Conservation (phyloP, 2,797 vertebrate species). For the Petrocephalus sullivani region DNA sequence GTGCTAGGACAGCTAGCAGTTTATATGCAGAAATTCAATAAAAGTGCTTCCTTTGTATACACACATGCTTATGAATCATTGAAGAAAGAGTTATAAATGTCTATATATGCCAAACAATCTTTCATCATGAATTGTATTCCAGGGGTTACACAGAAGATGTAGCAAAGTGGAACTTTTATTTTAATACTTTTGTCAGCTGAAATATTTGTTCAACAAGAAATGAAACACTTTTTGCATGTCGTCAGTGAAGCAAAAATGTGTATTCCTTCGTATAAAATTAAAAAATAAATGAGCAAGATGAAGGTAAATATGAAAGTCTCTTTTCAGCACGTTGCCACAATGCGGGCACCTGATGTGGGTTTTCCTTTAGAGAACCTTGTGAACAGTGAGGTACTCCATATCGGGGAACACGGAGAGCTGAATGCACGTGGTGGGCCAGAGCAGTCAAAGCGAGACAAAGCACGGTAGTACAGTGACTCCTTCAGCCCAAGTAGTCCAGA, state of each 20-base stretch:
- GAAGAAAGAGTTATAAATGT: neutral
- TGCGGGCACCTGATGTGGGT: neutral
- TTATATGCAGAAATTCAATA: neutral
- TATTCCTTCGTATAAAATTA: neutral
- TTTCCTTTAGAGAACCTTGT: slow-evolving; percentile 4
- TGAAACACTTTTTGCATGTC: neutral
- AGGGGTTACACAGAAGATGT: neutral
- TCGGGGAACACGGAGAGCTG: neutral
- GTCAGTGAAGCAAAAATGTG: neutral
- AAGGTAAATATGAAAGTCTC: neutral
- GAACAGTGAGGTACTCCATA: neutral
- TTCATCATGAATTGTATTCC: neutral
- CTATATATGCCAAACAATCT: neutral
- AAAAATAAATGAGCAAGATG: neutral
- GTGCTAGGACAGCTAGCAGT: neutral
- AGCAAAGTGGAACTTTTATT: neutral
- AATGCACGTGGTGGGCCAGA: neutral
- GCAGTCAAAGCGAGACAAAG: neutral
- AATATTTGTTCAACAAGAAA: neutral
- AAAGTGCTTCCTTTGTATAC: neutral
- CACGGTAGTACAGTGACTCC: neutral
- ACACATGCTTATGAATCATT: neutral
- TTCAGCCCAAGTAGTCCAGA: neutral
- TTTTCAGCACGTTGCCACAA: neutral
- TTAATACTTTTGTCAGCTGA: slow-evolving; percentile 2